A percentile compares a stretch with the other conserved stretches of the same genome.
These are phyloP conservation scores for Lasioglossum lativentre DNA, from an alignment of 2,888 invertebrate species.

Conservation along the genomic window DNA sequence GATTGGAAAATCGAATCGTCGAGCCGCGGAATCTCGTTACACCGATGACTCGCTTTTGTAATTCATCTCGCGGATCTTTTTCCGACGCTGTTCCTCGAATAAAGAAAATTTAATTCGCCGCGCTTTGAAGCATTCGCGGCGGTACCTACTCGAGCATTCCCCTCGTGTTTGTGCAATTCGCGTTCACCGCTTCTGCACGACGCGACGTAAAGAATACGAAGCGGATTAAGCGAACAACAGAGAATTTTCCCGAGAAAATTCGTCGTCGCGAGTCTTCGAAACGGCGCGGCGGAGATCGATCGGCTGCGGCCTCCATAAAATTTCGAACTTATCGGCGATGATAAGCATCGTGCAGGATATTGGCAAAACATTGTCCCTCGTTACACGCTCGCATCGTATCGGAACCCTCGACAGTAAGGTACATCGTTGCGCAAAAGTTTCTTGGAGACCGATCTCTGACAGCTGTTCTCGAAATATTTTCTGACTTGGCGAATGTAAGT, in stretches of 20 bases:
- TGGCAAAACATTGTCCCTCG: conserved; percentile 3
- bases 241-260: neutral
- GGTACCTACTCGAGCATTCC: no score
- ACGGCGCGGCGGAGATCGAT: neutral
- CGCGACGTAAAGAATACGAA: no score
- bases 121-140: conserved; percentile 22
- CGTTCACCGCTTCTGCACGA: no score
- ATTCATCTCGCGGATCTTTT: neutral
- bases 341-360: neutral
- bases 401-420: neutral
- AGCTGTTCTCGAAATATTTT: no score
- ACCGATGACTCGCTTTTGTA: conserved; percentile 30
- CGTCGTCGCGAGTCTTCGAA: neutral
- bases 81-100: neutral
- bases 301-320: neutral
- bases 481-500: no score
- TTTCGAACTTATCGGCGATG: neutral
- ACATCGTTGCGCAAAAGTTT: no score
- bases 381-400: neutral
- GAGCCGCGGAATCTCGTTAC: conserved; percentile 15
- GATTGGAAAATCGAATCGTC: neutral
- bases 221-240: no score
- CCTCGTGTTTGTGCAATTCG: no score
- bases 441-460: no score
- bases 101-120: conserved; percentile 38